Evolutionary conservation across 92 coral and sea anemone species (phyloP).

Genomic region (Paragorgia papillata): DNA sequence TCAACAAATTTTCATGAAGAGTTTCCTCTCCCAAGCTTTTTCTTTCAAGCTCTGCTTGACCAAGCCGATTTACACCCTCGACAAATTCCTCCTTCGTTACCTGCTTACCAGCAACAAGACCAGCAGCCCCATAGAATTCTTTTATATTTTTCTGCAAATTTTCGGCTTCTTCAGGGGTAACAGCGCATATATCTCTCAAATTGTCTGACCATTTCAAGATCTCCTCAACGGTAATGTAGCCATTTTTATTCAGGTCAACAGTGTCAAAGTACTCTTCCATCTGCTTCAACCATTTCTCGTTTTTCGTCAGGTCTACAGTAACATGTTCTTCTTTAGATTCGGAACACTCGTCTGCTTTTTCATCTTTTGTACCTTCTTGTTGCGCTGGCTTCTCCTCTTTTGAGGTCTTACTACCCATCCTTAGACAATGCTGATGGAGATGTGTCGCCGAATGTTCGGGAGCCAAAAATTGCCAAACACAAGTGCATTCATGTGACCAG

Average conservation of each 20-base stretch:
- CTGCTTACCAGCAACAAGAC: slow-evolving; percentile 64
- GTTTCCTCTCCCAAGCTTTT: slow-evolving; percentile 50
- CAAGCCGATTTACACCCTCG: slow-evolving; percentile 62
- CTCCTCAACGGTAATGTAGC: slow-evolving; percentile 60
- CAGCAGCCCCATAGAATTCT: slow-evolving; percentile 65
- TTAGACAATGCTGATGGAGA: no score
- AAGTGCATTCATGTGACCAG: no score
- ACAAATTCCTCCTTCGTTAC: slow-evolving; percentile 57
- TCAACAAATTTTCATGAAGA: slow-evolving; percentile 51
- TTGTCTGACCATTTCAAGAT: slow-evolving; percentile 65
- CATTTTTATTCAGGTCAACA: slow-evolving; percentile 62
- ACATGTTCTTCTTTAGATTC: no score
- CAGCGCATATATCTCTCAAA: slow-evolving; percentile 55
- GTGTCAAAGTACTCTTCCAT: slow-evolving; percentile 67
- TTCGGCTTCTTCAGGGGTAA: slow-evolving; percentile 48
- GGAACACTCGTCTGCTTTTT: not conserved
- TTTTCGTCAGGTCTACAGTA: slow-evolving; percentile 5
- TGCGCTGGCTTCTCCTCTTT: not conserved
- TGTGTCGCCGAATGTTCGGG: no score
- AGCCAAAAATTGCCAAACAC: no score
- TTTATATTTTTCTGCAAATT: slow-evolving; percentile 42
- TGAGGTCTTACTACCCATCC: no score
- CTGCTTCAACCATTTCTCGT: slow-evolving; percentile 9
- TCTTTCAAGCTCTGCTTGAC: slow-evolving; percentile 58
- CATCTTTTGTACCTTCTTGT: not conserved